phyloP scores from a whole-genome alignment of 2,888 invertebrate species.

The Drosophila yooni region DNA sequence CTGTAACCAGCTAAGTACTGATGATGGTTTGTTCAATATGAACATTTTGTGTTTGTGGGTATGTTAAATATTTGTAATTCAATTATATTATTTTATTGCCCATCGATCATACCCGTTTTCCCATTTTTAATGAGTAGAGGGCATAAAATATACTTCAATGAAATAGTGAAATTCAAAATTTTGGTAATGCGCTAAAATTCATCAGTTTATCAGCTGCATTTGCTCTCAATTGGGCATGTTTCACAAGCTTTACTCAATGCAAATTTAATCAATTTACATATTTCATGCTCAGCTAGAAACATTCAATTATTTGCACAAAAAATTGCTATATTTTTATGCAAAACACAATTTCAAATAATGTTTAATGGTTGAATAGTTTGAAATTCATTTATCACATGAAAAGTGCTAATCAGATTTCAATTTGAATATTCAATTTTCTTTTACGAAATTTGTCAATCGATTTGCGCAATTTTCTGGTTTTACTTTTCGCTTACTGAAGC shows the following conservation, averaged over 20 bases:
- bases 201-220: constrained; percentile 6
- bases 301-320: not conserved
- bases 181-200: not conserved
- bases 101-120: not conserved
- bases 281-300: not conserved
- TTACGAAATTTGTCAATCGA: constrained; percentile 15
- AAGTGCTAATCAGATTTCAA: not conserved
- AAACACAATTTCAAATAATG: not conserved
- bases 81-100: not conserved
- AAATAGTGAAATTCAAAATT: constrained; percentile 27
- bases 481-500: too few relatives aligned
- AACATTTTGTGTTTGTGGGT: not conserved
- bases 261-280: constrained; percentile 7
- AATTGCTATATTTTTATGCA: not conserved
- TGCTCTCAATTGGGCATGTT: not conserved
- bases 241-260: constrained; percentile 1
- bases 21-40: not conserved
- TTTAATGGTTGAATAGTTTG: not conserved
- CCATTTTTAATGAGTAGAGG: not conserved
- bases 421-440: not conserved
- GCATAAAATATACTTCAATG: constrained; percentile 18
- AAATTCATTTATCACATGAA: not conserved
- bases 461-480: constrained; percentile 23
- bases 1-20: not conserved
- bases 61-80: not conserved